phyloP scores from a whole-genome alignment of 2,888 invertebrate genomes.

The Rhagonycha fulva region DNA sequence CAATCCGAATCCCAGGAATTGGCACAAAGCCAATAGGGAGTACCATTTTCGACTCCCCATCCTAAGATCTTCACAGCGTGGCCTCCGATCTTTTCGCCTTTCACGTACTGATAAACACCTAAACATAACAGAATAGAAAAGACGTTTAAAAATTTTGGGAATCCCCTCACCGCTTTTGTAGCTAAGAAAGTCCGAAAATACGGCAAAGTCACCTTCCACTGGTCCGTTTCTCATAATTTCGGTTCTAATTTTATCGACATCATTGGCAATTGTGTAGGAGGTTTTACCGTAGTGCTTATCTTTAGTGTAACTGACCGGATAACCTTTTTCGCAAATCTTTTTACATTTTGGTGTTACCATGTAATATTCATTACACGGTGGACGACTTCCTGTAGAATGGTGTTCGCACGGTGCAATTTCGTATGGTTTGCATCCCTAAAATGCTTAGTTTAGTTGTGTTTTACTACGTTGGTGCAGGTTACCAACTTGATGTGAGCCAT shows the following conservation, averaged over 20 bases:
- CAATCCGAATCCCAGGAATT: conserved; percentile 95
- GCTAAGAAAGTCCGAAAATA: conserved; percentile 80
- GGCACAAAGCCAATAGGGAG: conserved; percentile 86
- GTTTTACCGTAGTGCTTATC: conserved; percentile 78
- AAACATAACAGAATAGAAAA: not conserved
- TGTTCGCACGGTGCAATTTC: conserved; percentile 87
- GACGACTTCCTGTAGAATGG: conserved; percentile 79
- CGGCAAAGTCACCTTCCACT: conserved; percentile 86
- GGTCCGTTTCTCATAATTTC: conserved; percentile 87
- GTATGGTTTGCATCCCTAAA: conserved; percentile 84
- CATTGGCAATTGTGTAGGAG: conserved; percentile 63
- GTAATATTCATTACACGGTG: conserved; percentile 69
- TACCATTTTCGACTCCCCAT: conserved; percentile 79
- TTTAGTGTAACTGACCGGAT: conserved; percentile 68
- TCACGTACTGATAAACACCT: conserved; percentile 75
- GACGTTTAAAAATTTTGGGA: conserved; percentile 34
- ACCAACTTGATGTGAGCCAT: conserved; percentile 65
- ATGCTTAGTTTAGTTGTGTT: not conserved
- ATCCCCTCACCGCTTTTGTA: conserved; percentile 80
- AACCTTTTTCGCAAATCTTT: conserved; percentile 70
- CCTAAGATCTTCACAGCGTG: conserved; percentile 87
- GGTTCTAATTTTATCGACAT: conserved; percentile 73
- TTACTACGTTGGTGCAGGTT: not conserved
- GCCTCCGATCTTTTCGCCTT: conserved; percentile 75
- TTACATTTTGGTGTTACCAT: conserved; percentile 80